phyloP scores from a whole-genome alignment of 2,888 invertebrate genomes.

The Lacanobia oleracea region DNA sequence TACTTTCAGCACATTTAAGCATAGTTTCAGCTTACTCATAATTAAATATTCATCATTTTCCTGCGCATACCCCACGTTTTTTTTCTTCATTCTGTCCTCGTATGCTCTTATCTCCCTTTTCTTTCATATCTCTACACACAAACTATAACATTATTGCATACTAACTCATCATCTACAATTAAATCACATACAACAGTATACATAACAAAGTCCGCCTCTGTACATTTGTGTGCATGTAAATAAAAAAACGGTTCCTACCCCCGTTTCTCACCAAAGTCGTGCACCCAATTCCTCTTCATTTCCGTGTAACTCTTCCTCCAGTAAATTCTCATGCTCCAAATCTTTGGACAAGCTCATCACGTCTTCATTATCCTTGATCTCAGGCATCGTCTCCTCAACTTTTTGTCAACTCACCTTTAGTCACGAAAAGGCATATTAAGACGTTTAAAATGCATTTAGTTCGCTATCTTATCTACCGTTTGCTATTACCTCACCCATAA shows the following conservation, averaged over 20 bases:
- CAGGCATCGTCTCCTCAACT: conserved; percentile 84
- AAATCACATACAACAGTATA: conserved; percentile 30
- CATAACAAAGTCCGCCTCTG: too few species aligned
- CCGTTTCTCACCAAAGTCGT: conserved; percentile 59
- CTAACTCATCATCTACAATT: conserved; percentile 4
- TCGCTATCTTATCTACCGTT: conserved; percentile 87
- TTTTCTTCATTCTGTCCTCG: too few species aligned
- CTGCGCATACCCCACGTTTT: too few species aligned
- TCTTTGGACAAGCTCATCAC: conserved; percentile 85
- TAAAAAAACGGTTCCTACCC: conserved; percentile 30
- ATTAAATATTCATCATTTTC: background rate
- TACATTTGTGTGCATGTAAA: too few species aligned
- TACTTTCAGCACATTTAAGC: background rate
- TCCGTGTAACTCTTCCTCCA: conserved; percentile 75
- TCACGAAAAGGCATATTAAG: conserved; percentile 89
- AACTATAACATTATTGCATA: background rate
- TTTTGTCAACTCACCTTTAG: conserved; percentile 87
- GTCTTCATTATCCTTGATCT: conserved; percentile 82
- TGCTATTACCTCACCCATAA: conserved; percentile 89
- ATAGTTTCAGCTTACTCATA: background rate
- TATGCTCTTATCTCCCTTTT: too few species aligned
- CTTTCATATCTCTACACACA: too few species aligned
- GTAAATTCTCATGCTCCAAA: conserved; percentile 85
- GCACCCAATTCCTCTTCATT: conserved; percentile 67
- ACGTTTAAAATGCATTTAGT: conserved; percentile 90